Evolutionary conservation across 2,113 vertebrate genomes (phyloP), one percentile per base, ranked within the genome.

Genomic region (Microcebus tavaratra): DNA sequence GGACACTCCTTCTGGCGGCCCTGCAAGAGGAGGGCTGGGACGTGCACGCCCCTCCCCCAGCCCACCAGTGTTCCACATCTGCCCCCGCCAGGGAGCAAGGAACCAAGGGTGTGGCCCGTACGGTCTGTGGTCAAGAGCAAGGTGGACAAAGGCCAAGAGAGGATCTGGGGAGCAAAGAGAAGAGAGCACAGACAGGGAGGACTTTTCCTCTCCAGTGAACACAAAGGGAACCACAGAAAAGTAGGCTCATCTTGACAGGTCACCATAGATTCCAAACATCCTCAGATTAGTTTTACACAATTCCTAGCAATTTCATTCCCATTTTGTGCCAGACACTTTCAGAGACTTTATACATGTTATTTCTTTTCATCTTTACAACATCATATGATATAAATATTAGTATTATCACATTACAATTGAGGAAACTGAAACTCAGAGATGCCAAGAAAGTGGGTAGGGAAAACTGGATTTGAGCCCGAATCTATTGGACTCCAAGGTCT

Each of bases 301-400:
- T 57, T 88, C 36, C 45, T 39, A 45, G 45, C 27, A 39, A 67
- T 83, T 68, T 67, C 42, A 86, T 89, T 65, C 45, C 27, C 59
- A n/a, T 73, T 88, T 55, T 79, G 3, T 93, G 63, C 70, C 92
- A 95, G 70, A 50, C n/a, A 94, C 48, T 82, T 86, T 87, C 31
- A 83, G 81, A 94, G 27, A 80, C 86, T 94, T 67, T 70, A 61
- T 50, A 93, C 3, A 42, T 95, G 50, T 95, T 93, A 73, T 76
- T 91, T 95, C 48, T 91, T 88, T 95, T 88, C 93, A 91, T 85
- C 78, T 85, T n/a, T 70, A 79, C 53, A 96, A 92, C 63, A 73
- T 72, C 34, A 25, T 94, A 25, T 11, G 63, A 96, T 61, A 80
- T 85, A 93, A 95, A 97, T 88, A 96, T 93, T 95, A 91, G 57